Base-by-base conservation (phyloP, 2,113 vertebrate species). In the Phrynocephalus versicolor region DNA sequence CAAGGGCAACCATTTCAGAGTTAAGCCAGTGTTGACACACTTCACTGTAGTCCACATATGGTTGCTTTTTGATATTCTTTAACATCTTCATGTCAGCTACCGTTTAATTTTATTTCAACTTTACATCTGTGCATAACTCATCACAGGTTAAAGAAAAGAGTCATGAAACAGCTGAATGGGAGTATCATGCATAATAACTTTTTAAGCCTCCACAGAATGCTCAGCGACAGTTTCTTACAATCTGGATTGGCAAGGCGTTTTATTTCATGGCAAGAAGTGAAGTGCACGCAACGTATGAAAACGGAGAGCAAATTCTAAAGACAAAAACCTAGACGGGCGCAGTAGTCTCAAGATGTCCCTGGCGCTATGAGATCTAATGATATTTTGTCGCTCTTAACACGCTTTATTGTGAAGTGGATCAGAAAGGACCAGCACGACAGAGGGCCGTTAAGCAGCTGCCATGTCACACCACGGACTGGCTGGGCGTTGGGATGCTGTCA, bases 401-500 rank as follows among this genome's bases (percentile, higher is more conserved):
- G 88, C 88, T 93, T 93, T 94, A 84, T 90, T 94, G 93, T 88
- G 84, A 92, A 79, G 64, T 70, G 74, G 25, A 74, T 71, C 80
- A 93, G 82, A 93, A 89, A 71, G 60, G 80, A 84, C 70, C 55
- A 71, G 58, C 92, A 90, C 65, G 58, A 1, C 69, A 23, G 37
- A 41, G 72, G 33, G 69, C 75, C 41, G 70, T 15, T 81, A 79
- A 67, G 18, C 74, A 51, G 23, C 45, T 27, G 21, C 65, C 30
- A 83, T 16, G 58, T 96, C 92, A 99, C 86, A 98, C 97, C 60
- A 97, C 95, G 65, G 98, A 98, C 70, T 98, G 98, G 89, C 94
- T 96, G 39, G 97, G 97, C 82, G 94, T 94, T 9, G 95, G 89
- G 76, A 96, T 88, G n/a, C 94, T 96, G 79, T 97, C 96, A 2